Evolutionary conservation across 2,113 vertebrate species (phyloP), one percentile per base, ranked within the genome.

Genomic region (Chascanopsetta lugubris): DNA sequence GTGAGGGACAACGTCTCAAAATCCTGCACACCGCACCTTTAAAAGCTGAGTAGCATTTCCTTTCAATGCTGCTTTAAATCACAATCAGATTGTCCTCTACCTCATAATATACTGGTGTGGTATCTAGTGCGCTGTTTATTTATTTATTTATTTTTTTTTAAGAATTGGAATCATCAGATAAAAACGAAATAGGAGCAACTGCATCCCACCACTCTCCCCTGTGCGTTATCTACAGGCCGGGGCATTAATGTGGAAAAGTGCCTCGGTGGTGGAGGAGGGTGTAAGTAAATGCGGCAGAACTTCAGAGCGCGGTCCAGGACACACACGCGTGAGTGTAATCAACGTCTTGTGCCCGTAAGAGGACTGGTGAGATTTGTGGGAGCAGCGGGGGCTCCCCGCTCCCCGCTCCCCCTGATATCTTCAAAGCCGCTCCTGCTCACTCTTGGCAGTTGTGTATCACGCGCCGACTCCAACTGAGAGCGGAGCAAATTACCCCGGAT

Each of bases 361-460:
- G 32, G 20, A 42, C 18, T 40, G 2, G 12, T 27, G 30, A 63
- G 60, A 64, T 22, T 20, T 21, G 27, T 17, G 27, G 10, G 8
- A 69, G 27, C 66, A 69, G 65, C 32, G 13, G 43, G 59, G 26
- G 13, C 26, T 27, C 29, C n/a, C n/a, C n/a, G n/a, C n/a, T n/a
- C n/a, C n/a, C n/a, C n/a, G n/a, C n/a, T 43, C 17, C 29, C 12
- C 42, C 42, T 7, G 1, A 10, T 3, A 29, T 58, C 45, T 43
- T 64, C 60, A 64, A 58, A 72, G 69, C 61, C 34, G 21, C 45
- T 43, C 0, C 0, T 2, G 6, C 38, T 57, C n/a, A 43, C 3
- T 32, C 58, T 58, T 50, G 49, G 50, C 42, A 38, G 34, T 46
- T 29, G n/a, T 24, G 17, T 34, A 57, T 51, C 7, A 18, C 18